These are phyloP conservation scores for Phylloscopus trochilus DNA, from an alignment of 2,113 vertebrate genomes.

Conservation along the genomic window DNA sequence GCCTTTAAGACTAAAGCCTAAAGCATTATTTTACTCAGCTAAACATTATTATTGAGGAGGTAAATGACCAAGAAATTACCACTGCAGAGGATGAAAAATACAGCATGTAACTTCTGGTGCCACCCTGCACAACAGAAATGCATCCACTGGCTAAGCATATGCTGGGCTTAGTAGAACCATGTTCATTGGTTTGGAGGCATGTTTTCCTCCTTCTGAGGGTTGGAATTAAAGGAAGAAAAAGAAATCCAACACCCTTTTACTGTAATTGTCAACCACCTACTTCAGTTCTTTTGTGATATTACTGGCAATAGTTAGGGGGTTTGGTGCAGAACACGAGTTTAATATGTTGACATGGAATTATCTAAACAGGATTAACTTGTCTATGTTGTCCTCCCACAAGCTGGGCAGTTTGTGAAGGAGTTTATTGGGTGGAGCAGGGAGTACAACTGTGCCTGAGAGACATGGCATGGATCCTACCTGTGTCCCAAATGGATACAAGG, in stretches of 20 bases:
- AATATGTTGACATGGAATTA: not conserved
- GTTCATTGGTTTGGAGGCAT: conserved; percentile 29
- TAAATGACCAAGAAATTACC: conserved; percentile 44
- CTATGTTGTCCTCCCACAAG: not conserved
- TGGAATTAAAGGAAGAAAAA: conserved; percentile 27
- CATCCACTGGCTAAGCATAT: not conserved
- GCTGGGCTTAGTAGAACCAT: not conserved
- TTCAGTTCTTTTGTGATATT: not conserved
- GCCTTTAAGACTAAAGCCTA: conserved; percentile 65
- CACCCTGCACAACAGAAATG: conserved; percentile 27
- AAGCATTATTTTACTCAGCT: conserved; percentile 54
- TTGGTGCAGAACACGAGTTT: not conserved
- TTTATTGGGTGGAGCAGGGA: not conserved
- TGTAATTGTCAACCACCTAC: conserved; percentile 38
- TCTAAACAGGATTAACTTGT: not conserved
- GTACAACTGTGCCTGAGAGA: not conserved
- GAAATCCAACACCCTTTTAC: not conserved
- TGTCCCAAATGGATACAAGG: not conserved
- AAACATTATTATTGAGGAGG: conserved; percentile 51
- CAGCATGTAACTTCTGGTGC: conserved; percentile 27
- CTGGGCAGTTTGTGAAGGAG: not conserved
- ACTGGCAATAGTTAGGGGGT: not conserved
- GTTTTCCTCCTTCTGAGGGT: conserved; percentile 5
- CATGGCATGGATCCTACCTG: rapidly evolving
- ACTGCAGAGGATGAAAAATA: conserved; percentile 46